These are phyloP conservation scores for Dioctria rufipes DNA, from an alignment of 2,888 invertebrate genomes.

Conservation along the genomic window DNA sequence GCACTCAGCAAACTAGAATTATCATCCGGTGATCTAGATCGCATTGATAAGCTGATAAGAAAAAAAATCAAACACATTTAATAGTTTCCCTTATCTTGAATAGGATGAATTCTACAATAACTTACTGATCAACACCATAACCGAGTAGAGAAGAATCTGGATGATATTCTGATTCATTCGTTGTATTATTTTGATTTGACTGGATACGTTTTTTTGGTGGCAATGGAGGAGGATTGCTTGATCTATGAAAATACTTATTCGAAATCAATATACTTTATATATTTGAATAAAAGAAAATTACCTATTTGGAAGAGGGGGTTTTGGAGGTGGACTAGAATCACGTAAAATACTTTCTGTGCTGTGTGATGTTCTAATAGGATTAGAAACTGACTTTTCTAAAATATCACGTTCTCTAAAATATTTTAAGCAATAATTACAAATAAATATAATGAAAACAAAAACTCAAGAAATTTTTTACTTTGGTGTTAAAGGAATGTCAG, in stretches of 20 bases:
- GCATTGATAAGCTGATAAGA: slow-evolving; percentile 75
- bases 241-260: slow-evolving; percentile 59
- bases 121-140: slow-evolving; percentile 77
- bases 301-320: slow-evolving; percentile 90
- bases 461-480: slow-evolving; percentile 75
- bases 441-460: neutral
- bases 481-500: slow-evolving; percentile 88
- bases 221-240: slow-evolving; percentile 80
- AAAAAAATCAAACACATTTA: slow-evolving; percentile 30
- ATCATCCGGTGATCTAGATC: slow-evolving; percentile 83
- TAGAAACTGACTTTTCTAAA: slow-evolving; percentile 71
- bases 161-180: slow-evolving; percentile 66
- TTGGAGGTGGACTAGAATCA: slow-evolving; percentile 85
- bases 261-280: neutral
- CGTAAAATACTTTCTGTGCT: slow-evolving; percentile 86
- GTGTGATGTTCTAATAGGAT: slow-evolving; percentile 82
- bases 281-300: slow-evolving; percentile 65
- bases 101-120: neutral
- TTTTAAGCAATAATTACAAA: neutral
- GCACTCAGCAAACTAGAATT: slow-evolving; percentile 78
- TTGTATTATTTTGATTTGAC: slow-evolving; percentile 71
- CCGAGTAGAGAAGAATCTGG: slow-evolving; percentile 75
- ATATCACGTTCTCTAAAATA: slow-evolving; percentile 68
- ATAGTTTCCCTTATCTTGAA: neutral
- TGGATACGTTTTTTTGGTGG: slow-evolving; percentile 80